phyloP scores from a whole-genome alignment of 2,888 invertebrate genomes.

The Coremacera marginata region DNA sequence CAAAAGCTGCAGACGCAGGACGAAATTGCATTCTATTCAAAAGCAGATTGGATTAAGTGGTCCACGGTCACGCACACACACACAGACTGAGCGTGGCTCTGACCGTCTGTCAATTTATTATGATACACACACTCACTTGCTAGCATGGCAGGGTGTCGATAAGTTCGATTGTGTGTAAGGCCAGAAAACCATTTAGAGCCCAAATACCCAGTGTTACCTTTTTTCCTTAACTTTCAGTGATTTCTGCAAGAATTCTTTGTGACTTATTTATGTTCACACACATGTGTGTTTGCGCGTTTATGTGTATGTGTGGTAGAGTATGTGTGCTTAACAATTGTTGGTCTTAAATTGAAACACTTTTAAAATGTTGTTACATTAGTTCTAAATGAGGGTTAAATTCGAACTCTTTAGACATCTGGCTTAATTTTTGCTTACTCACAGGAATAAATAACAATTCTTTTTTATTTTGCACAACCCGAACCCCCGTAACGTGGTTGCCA shows the following conservation, averaged over 20 bases:
- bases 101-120: constrained; percentile 16
- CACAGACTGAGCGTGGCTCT: not conserved
- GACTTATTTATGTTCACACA: not conserved
- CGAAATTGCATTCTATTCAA: constrained; percentile 1
- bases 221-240: not conserved
- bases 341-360: constrained; percentile 22
- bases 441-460: constrained; percentile 11
- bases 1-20: constrained; percentile 33
- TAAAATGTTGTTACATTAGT: constrained; percentile 57
- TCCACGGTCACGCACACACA: constrained; percentile 39
- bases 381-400: constrained; percentile 63
- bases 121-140: not conserved
- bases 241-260: not conserved
- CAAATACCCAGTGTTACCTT: constrained; percentile 27
- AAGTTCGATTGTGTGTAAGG: constrained; percentile 10
- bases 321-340: not conserved
- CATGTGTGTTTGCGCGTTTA: not conserved
- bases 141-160: not conserved
- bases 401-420: constrained; percentile 63
- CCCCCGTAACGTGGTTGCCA: too few species aligned
- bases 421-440: constrained; percentile 51
- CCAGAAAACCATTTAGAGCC: constrained; percentile 15
- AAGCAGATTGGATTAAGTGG: constrained; percentile 59
- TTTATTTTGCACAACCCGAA: too few species aligned
- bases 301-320: constrained; percentile 6